Evolutionary conservation across 1,140 invertebrate genomes (phyloP), one percentile per base, ranked within the genome.

Genomic region (Diachasma alloeum): DNA sequence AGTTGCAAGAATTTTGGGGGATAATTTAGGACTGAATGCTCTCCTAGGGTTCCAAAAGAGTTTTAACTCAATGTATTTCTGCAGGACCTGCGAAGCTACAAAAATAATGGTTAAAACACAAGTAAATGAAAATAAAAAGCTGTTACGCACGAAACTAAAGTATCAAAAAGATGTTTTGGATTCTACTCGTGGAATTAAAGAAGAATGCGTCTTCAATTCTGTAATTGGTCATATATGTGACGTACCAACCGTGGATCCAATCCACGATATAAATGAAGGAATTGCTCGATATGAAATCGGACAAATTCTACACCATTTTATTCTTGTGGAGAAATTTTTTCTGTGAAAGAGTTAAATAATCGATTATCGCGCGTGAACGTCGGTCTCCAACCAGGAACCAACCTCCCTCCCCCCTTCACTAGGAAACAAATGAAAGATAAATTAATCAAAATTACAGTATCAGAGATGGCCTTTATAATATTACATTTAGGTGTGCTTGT

Each of bases 231-330:
- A 83, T 39, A 67, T 79, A 26, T 46, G 67, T 26, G 70, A 74
- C n/a, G 48, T 75, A 19, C 71, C 75, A n/a, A 71, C 67, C 6
- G 66, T 78, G 44, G 84, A 85, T 77, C 53, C 83, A 74, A 83
- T 82, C 75, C 84, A 85, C 75, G 84, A 84, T 77, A 63, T 83
- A 13, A 78, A 72, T 78, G 82, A 84, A 74, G 81, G 83, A 5
- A 78, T 84, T 31, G 73, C 53, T 46, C 48, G 79, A 39, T 80
- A 82, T 73, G 80, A 81, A 72, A 63, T 85, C 22, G 75, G 78
- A 4, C 11, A 46, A 11, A 81, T 83, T 13, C 56, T 85, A 48
- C 17, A 69, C 11, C 11, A 78, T 74, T 77, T 81, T 4, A 77
- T 83, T 67, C 46, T 72, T 6, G 37, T 22, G 17, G 22, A 78